Base-by-base conservation (phyloP, 2,113 vertebrate genomes). In the Castor canadensis region DNA sequence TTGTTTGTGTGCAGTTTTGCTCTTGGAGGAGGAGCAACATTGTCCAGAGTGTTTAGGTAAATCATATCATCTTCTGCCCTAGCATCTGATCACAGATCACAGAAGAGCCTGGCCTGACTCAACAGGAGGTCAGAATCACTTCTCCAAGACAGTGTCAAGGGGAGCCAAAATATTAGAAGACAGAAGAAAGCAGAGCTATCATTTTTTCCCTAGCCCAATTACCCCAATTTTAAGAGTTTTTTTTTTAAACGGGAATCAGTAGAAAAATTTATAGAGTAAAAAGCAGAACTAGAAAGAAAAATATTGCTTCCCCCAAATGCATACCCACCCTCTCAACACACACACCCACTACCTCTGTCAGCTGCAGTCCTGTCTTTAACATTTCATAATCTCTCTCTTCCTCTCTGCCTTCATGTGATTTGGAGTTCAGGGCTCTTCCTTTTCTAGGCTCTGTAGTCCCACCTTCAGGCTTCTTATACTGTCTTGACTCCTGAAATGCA, bases 291-390 rank as follows among this genome's bases (percentile, higher is more conserved):
- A 1, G 35, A 45, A 45, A 79, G 87, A 79, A 82, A 71, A 64
- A 19, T 3, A 26, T 43, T 13, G 19, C 32, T 58, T 64, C 40
- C 38, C 32, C n/a, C 30, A 5, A 1, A 35, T n/a, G 13, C 24
- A 12, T 12, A 8, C 3, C 4, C 45, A 32, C 10, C 64, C 22
- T 19, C 72, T 4, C 3, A 32, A 17, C 30, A n/a, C 4, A 8
- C 1, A 10, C 24, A 16, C 3, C 52, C 35, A 9, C 15, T n/a
- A 12, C 5, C 69, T 83, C 56, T 7, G 0, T 49, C 26, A 38
- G n/a, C 58, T 5, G 5, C 7, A 13, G 17, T 13, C 79, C 69
- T 38, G 1, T 5, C 32, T 7, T 35, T 26, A 13, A 0, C 2
- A 5, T 73, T 89, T 72, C 54, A 24, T 20, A 60, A 22, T 6